Conservation (phyloP, 2,888 invertebrate genomes). For the Nephrocerus scutellatus region DNA sequence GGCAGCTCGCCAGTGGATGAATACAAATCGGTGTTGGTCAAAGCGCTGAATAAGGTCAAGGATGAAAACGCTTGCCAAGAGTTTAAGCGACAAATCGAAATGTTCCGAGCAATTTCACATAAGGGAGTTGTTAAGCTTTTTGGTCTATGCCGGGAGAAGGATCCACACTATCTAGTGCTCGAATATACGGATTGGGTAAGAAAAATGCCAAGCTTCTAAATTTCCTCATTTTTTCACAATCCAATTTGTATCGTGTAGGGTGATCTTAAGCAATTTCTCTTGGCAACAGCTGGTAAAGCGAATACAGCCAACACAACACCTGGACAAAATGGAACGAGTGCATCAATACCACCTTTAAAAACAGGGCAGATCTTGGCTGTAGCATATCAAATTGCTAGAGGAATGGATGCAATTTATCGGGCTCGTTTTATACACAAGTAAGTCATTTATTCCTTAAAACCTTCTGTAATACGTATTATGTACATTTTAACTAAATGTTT, state of each 20-base stretch:
- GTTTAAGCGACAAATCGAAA: conserved; percentile 81
- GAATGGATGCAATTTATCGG: conserved; percentile 70
- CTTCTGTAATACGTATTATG: not conserved
- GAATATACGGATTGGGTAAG: conserved; percentile 91
- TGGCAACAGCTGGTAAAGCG: conserved; percentile 52
- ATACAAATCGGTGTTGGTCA: conserved; percentile 58
- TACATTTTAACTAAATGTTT: no score
- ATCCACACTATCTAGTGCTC: conserved; percentile 81
- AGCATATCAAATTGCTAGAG: conserved; percentile 70
- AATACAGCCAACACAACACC: conserved; percentile 35
- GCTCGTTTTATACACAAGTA: conserved; percentile 73
- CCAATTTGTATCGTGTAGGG: conserved; percentile 57
- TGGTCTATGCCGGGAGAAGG: conserved; percentile 74
- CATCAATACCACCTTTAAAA: conserved; percentile 55
- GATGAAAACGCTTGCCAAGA: conserved; percentile 73
- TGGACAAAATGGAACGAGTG: conserved; percentile 20
- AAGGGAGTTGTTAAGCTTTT: conserved; percentile 71
- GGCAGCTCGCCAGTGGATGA: conserved; percentile 26
- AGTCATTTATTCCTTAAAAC: conserved; percentile 16
- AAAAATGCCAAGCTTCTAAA: conserved; percentile 10
- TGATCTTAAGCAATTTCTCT: conserved; percentile 81
- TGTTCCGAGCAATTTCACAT: conserved; percentile 77
- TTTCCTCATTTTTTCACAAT: not conserved
- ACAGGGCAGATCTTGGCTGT: conserved; percentile 61
- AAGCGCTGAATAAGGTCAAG: conserved; percentile 67